Conservation (phyloP, 2,888 invertebrate species). For the Mesoligia furuncula region DNA sequence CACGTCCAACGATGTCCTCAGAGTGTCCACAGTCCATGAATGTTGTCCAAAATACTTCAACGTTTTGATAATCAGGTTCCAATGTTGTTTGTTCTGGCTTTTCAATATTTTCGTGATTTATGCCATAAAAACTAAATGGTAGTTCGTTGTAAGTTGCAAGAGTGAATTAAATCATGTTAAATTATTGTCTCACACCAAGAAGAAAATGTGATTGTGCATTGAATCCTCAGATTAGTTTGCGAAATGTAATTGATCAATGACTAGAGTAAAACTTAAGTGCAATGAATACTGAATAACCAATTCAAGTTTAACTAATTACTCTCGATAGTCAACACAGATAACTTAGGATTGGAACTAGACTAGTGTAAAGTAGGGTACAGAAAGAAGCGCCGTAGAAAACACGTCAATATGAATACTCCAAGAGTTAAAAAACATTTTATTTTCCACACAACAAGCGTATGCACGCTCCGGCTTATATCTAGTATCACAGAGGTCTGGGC, state of each 20-base stretch:
- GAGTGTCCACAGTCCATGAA: slow-evolving; percentile 12
- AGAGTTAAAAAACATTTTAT: slow-evolving; percentile 87
- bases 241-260: slow-evolving; percentile 28
- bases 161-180: slow-evolving; percentile 2
- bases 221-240: slow-evolving; percentile 20
- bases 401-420: slow-evolving; percentile 87
- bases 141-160: slow-evolving; percentile 8
- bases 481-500: slow-evolving; percentile 77
- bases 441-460: slow-evolving; percentile 79
- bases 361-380: slow-evolving; percentile 78
- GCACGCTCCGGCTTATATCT: slow-evolving; percentile 76
- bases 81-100: slow-evolving; percentile 15
- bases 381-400: slow-evolving; percentile 73
- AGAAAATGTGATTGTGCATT: slow-evolving; percentile 33
- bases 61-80: slow-evolving; percentile 12
- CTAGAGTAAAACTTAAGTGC: slow-evolving; percentile 26
- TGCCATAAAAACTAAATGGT: neutral
- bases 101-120: neutral
- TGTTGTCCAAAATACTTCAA: slow-evolving; percentile 29
- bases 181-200: slow-evolving; percentile 13
- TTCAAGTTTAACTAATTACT: slow-evolving; percentile 41
- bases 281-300: slow-evolving; percentile 51
- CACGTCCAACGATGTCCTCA: slow-evolving; percentile 45
- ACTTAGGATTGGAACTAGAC: slow-evolving; percentile 16
- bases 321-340: slow-evolving; percentile 58